Base-by-base conservation (phyloP, 2,888 invertebrate genomes). In the Lasioglossum leucozonium region DNA sequence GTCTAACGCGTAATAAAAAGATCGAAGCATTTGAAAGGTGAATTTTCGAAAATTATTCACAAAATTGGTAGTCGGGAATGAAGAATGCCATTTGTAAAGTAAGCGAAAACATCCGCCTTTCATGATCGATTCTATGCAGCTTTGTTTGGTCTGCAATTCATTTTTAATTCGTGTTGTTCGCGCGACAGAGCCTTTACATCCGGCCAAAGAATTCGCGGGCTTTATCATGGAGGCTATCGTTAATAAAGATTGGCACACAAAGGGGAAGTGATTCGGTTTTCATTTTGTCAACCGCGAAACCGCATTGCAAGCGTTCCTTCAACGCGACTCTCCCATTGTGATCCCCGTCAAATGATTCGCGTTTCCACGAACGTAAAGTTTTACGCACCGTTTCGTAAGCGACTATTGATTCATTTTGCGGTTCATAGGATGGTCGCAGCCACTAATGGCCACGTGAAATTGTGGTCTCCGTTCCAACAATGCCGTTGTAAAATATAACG, bases 341-440 rank as follows among this genome's bases (percentile, higher is more conserved):
- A 79, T 62, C 58, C n/a, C 51, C 62, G 69, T 67, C 78, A 77
- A 82, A 74, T 73, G 77, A 78, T 72, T 42, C 69, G 74, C 73
- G 55, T 77, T 88, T 79, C 81, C 80, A 81, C 67, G 72, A 79
- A 83, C 79, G 75, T 83, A 76, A 85, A 89, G 79, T 67, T 76
- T 69, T 42, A 16, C 37, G 79, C 62, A 34, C 58, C 79, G 72
- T 72, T 44, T 69, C 77, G 77, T 67, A 79, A 87, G 75, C 77
- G 78, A 34, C 65, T 67, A 80, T 72, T 72, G 83, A 87, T 81
- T 81, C 83, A 77, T 72, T 51, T 77, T 82, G 65, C 69, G 78
- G 79, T 72, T 83, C 37, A 67, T 81, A 77, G 71, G 78, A 86
- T 67, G 69, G 55, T 42, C 67, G 44, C 65, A 55, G 58, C 34